Conservation (phyloP, 2,113 vertebrate genomes). For the Etia nguti region DNA sequence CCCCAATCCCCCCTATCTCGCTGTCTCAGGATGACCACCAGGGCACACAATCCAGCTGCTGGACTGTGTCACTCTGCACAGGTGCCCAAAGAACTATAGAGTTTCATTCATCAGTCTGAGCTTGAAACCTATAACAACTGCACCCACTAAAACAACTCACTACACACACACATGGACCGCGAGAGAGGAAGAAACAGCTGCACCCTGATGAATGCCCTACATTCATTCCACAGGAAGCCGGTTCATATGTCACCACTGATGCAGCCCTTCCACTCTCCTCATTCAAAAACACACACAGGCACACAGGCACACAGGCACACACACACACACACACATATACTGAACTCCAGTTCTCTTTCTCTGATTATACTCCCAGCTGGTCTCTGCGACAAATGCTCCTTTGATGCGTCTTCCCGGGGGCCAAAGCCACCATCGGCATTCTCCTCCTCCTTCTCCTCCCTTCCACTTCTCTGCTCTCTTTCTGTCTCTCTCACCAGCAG, state of each 20-base stretch:
- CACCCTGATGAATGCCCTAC: slow-evolving; percentile 66
- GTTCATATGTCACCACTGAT: slow-evolving; percentile 70
- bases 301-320: neutral
- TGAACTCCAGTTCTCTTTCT: slow-evolving; percentile 14
- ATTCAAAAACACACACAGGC: slow-evolving; percentile 5
- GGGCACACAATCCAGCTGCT: slow-evolving; percentile 40
- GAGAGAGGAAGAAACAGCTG: slow-evolving; percentile 58
- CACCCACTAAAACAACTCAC: slow-evolving; percentile 17
- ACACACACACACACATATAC: neutral
- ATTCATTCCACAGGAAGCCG: slow-evolving; percentile 69
- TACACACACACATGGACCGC: neutral
- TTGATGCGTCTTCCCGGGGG: slow-evolving; percentile 65
- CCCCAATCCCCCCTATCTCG: neutral
- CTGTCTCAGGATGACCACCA: neutral
- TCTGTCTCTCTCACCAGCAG: neutral
- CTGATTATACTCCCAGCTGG: slow-evolving; percentile 66
- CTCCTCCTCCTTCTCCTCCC: neutral
- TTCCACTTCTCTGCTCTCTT: slow-evolving; percentile 7
- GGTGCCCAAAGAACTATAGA: slow-evolving; percentile 44
- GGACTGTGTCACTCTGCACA: slow-evolving; percentile 41
- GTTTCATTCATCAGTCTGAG: slow-evolving; percentile 58
- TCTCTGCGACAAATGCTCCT: slow-evolving; percentile 65
- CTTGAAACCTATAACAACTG: slow-evolving; percentile 54
- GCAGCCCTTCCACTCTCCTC: slow-evolving; percentile 52
- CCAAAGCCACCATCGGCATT: slow-evolving; percentile 41